Evolutionary conservation across 2,888 invertebrate genomes (phyloP).

Genomic region (Copidosoma aretas): DNA sequence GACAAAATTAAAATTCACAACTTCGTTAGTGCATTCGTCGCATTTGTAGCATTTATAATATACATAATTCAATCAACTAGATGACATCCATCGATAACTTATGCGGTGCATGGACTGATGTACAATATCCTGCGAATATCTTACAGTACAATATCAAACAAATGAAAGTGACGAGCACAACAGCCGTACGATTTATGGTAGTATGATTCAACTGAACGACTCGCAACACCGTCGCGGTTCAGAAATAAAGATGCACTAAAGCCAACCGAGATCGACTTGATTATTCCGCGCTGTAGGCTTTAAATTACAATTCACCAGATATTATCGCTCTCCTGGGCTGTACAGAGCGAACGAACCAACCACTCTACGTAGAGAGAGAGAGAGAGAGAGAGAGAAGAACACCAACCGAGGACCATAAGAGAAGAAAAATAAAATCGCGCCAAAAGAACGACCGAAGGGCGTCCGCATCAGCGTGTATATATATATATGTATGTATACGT

Average conservation of each 20-base stretch:
- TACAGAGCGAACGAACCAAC: not conserved
- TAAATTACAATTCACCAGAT: slow-evolving; percentile 25
- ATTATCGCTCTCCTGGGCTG: slow-evolving; percentile 9
- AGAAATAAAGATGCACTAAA: not conserved
- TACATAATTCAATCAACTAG: too few relatives aligned
- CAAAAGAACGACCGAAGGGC: slow-evolving; percentile 3
- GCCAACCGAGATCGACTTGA: slow-evolving; percentile 11
- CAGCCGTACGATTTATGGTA: not conserved
- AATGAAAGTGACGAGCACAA: too few relatives aligned
- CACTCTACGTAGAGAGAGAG: not conserved
- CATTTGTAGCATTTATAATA: too few relatives aligned
- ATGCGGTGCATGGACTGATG: too few relatives aligned
- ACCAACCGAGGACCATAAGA: not conserved
- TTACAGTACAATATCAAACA: too few relatives aligned
- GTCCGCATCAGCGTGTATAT: not conserved
- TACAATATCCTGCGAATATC: too few relatives aligned
- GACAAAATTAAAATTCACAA: too few relatives aligned
- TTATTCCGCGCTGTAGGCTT: slow-evolving; percentile 16
- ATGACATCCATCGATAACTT: too few relatives aligned
- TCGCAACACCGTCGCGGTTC: not conserved
- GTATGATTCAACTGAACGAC: slow-evolving; percentile 1
- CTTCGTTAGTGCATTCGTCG: too few relatives aligned
- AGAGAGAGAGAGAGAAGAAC: not conserved
- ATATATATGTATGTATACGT: not conserved
- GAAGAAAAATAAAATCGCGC: not conserved